phyloP scores from a whole-genome alignment of 2,113 vertebrate genomes.

The Proterorhinus semilunaris region DNA sequence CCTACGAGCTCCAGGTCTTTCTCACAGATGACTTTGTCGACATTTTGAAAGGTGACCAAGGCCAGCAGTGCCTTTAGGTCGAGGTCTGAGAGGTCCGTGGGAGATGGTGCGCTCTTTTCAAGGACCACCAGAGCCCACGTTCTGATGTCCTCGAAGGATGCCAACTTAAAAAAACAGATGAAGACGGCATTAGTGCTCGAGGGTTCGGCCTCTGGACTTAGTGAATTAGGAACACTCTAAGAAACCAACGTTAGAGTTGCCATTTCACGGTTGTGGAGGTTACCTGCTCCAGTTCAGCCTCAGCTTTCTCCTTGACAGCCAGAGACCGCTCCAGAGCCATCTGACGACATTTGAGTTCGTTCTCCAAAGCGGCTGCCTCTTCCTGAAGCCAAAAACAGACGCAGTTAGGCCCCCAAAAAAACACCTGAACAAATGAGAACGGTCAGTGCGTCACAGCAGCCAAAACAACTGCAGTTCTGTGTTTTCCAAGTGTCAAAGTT shows the following conservation, averaged over 20 bases:
- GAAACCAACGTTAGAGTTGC: not conserved
- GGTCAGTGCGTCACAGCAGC: no score
- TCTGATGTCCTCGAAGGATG: slow-evolving; percentile 31
- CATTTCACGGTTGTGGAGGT: not conserved
- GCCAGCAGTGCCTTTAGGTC: slow-evolving; percentile 42
- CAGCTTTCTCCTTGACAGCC: slow-evolving; percentile 15
- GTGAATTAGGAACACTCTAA: no score
- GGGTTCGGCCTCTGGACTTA: not conserved
- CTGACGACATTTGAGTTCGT: slow-evolving; percentile 14
- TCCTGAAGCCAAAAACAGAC: slow-evolving; percentile 28
- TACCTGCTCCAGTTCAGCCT: slow-evolving; percentile 49
- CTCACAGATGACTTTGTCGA: slow-evolving; percentile 6
- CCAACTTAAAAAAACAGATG: slow-evolving; percentile 32
- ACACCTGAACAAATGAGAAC: no score
- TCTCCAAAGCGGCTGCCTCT: slow-evolving; percentile 43
- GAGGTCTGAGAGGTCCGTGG: not conserved
- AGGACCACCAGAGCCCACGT: slow-evolving; percentile 33
- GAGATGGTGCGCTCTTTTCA: not conserved
- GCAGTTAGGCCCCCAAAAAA: not conserved
- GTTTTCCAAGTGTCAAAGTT: no score
- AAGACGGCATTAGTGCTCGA: not conserved
- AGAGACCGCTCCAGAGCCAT: slow-evolving; percentile 24
- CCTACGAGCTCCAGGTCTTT: slow-evolving; percentile 17
- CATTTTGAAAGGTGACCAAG: slow-evolving; percentile 23
- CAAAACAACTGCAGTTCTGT: no score